phyloP scores from a whole-genome alignment of 2,113 vertebrate species.

The Eretmochelys imbricata region DNA sequence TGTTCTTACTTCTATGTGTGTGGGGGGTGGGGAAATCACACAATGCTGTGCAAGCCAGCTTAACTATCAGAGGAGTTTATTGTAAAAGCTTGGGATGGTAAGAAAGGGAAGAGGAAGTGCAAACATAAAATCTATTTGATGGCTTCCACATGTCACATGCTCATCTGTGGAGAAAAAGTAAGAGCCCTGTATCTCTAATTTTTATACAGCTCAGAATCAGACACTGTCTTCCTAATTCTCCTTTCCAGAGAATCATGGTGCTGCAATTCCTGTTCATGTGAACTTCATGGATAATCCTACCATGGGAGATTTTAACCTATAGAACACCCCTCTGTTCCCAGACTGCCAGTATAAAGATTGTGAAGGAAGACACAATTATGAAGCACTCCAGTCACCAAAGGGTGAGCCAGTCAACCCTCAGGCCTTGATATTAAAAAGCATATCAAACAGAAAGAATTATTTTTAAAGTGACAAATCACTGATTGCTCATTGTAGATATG shows the following conservation, averaged over 20 bases:
- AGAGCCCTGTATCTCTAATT: not conserved
- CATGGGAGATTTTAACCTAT: not conserved
- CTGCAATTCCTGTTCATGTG: not conserved
- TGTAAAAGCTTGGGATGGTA: not conserved
- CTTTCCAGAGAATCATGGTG: not conserved
- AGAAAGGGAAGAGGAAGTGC: not conserved
- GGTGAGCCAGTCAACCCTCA: not conserved
- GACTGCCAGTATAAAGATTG: not conserved
- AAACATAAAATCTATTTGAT: not conserved
- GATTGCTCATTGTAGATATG: not conserved
- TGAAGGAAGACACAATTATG: not conserved
- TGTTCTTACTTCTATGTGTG: not conserved
- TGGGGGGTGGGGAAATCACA: accelerated
- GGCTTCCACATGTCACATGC: accelerated
- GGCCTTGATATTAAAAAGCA: not conserved
- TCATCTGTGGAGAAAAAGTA: not conserved
- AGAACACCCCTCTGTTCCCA: not conserved
- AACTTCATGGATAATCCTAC: not conserved
- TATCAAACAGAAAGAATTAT: not conserved
- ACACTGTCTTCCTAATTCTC: not conserved
- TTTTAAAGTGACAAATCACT: not conserved
- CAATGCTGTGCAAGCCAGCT: not conserved
- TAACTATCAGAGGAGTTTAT: accelerated
- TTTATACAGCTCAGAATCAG: not conserved
- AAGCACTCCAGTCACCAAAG: not conserved